Conservation (phyloP, 2,113 vertebrate genomes). For the Ictalurus punctatus region DNA sequence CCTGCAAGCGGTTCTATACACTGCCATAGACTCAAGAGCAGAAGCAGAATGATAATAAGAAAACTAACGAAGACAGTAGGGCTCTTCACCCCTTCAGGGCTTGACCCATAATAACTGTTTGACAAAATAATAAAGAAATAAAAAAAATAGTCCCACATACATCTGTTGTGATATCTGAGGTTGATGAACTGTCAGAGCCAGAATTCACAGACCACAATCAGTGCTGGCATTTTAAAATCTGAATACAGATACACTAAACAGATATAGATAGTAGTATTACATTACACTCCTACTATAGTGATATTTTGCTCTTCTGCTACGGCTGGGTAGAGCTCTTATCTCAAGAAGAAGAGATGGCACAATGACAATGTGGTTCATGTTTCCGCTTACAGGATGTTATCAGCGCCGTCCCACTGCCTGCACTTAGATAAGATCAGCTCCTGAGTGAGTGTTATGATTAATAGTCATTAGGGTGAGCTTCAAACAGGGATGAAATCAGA, state of each 20-base stretch:
- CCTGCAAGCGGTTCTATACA: no score
- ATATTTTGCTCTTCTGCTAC: constrained; percentile 16
- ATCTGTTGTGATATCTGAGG: not conserved
- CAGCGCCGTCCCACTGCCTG: constrained; percentile 48
- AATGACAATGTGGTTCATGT: constrained; percentile 38
- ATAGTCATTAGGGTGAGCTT: constrained; percentile 55
- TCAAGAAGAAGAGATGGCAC: constrained; percentile 48
- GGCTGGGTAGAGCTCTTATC: constrained; percentile 36
- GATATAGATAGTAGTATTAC: not conserved
- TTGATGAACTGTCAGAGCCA: not conserved
- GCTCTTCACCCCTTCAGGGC: no score
- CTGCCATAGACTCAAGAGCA: no score
- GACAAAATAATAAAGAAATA: not conserved
- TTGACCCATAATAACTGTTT: not conserved
- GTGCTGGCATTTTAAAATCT: not conserved
- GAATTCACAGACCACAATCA: not conserved
- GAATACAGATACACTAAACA: not conserved
- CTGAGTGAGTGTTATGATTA: constrained; percentile 53
- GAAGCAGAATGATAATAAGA: no score
- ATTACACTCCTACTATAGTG: constrained; percentile 5
- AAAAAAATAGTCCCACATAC: not conserved
- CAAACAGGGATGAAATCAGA: constrained; percentile 41
- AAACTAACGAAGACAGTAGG: no score
- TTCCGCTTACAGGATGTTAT: constrained; percentile 28
- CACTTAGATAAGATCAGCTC: constrained; percentile 53